Evolutionary conservation across 2,797 vertebrate species (phyloP).

Genomic region (Silurus aristotelis): DNA sequence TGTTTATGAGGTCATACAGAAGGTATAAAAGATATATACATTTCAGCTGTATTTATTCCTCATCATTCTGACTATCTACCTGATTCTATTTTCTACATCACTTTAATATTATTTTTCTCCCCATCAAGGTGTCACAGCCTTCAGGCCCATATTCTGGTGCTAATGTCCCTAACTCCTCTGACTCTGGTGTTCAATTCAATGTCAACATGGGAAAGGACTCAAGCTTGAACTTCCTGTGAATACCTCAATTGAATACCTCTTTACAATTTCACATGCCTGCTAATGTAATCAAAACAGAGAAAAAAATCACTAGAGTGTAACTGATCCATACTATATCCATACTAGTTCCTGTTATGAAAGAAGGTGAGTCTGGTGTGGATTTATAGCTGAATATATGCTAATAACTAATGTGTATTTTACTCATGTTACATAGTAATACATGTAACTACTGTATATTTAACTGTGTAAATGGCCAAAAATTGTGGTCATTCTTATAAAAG

Average conservation of each 20-base stretch:
- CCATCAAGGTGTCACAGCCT: slow-evolving; percentile 29
- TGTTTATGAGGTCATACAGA: background rate
- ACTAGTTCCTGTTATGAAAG: too few species aligned
- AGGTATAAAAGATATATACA: background rate
- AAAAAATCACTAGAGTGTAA: background rate
- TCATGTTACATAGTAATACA: background rate
- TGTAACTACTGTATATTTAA: background rate
- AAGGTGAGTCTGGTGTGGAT: background rate
- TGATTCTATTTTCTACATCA: background rate
- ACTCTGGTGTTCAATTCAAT: slow-evolving; percentile 56
- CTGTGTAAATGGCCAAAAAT: background rate
- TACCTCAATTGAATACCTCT: background rate
- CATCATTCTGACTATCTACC: too few species aligned
- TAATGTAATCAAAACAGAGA: background rate
- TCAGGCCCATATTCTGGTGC: slow-evolving; percentile 12
- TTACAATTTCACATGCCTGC: background rate
- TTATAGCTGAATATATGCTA: background rate
- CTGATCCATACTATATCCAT: too few species aligned
- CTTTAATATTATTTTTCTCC: slow-evolving; percentile 2
- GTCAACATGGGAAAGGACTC: slow-evolving; percentile 47
- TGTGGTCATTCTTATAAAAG: background rate
- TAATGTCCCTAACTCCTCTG: slow-evolving; percentile 22
- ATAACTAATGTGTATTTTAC: background rate
- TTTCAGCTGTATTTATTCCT: background rate
- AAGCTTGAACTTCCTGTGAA: slow-evolving; percentile 69